These are phyloP conservation scores for Chaenogobius annularis DNA, from an alignment of 2,113 vertebrate genomes.

Conservation along the genomic window DNA sequence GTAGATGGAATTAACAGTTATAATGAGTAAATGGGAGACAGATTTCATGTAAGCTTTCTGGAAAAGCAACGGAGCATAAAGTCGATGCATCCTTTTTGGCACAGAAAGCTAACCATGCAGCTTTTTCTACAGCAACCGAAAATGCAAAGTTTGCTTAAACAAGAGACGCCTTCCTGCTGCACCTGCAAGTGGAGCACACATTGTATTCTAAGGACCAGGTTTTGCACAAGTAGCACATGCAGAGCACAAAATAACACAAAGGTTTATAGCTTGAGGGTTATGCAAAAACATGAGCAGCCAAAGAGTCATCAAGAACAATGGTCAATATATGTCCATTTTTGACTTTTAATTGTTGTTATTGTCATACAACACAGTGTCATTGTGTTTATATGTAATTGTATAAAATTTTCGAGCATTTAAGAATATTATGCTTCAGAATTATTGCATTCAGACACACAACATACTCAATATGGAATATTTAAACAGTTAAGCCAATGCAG, in stretches of 20 bases:
- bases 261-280: background rate
- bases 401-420: background rate
- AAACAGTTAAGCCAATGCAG: background rate
- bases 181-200: background rate
- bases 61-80: background rate
- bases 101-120: background rate
- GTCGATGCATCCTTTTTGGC: slow-evolving; percentile 1
- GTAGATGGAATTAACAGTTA: background rate
- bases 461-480: too few relatives aligned
- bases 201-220: background rate
- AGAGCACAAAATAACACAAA: background rate
- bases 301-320: background rate
- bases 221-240: background rate
- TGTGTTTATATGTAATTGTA: background rate
- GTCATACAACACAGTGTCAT: background rate
- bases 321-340: background rate
- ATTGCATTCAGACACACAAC: background rate
- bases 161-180: slow-evolving; percentile 1
- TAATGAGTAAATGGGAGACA: background rate
- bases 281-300: background rate
- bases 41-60: background rate
- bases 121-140: background rate
- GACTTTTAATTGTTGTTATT: background rate
- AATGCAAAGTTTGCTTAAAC: slow-evolving; percentile 5
- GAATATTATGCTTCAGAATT: background rate